A percentile compares a stretch with the other conserved stretches of the same genome.
phyloP scores from a whole-genome alignment of 2,797 vertebrate genomes.

The Muscicapa striata region DNA sequence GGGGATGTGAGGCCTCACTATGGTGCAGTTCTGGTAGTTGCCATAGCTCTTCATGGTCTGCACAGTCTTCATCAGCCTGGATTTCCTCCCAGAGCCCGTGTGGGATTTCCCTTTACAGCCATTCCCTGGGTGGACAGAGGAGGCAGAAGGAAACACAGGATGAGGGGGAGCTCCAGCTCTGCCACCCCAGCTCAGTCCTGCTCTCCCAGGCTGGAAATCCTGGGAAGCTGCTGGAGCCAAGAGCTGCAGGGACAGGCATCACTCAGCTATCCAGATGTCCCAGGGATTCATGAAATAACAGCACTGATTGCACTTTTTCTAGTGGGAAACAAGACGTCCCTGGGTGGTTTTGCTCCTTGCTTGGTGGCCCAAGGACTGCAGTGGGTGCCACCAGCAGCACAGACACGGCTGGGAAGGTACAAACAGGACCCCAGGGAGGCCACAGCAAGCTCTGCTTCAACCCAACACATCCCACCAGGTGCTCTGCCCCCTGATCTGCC shows the following conservation, averaged over 20 bases:
- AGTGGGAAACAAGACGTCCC: not conserved
- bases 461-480: not conserved
- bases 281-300: not conserved
- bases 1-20: constrained; percentile 84
- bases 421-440: not conserved
- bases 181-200: fast-evolving
- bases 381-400: not conserved
- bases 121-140: constrained; percentile 36
- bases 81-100: constrained; percentile 82
- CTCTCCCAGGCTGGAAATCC: not conserved
- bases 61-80: constrained; percentile 86
- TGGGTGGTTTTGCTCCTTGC: not conserved
- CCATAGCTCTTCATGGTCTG: constrained; percentile 82
- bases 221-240: not conserved
- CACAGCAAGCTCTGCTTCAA: not conserved
- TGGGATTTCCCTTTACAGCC: constrained; percentile 74
- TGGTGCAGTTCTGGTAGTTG: constrained; percentile 92
- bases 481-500: not conserved
- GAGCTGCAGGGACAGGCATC: not conserved
- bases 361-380: not conserved
- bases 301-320: not conserved
- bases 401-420: fast-evolving
- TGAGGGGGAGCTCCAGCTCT: not conserved
- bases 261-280: not conserved
- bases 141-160: not conserved